phyloP scores from a whole-genome alignment of 1,140 invertebrate genomes.

The Geopemphigus sp. region DNA sequence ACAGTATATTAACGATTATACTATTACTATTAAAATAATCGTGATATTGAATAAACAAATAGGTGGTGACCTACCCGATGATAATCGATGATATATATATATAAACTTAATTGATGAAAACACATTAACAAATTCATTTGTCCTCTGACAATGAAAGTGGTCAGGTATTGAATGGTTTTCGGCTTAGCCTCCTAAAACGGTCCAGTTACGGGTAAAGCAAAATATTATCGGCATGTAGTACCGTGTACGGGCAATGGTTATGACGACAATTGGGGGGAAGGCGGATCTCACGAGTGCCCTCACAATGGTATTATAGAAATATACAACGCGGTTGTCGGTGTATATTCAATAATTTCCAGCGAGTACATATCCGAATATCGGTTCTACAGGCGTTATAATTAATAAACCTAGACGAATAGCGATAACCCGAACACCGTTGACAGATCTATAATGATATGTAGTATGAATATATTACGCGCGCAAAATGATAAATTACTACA shows the following conservation, averaged over 20 bases:
- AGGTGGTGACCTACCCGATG: too few relatives aligned
- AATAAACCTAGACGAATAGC: neutral
- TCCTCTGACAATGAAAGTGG: neutral
- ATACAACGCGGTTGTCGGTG: too few relatives aligned
- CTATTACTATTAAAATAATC: neutral
- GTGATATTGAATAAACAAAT: too few relatives aligned
- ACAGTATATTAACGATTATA: neutral
- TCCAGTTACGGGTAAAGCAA: constrained; percentile 15
- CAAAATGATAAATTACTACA: neutral
- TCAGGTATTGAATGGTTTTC: constrained; percentile 3
- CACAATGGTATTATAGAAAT: neutral
- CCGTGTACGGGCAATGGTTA: neutral
- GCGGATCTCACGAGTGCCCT: neutral
- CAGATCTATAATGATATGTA: neutral
- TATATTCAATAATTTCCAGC: neutral
- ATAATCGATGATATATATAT: too few relatives aligned
- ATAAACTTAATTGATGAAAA: constrained; percentile 8
- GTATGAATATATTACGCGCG: neutral
- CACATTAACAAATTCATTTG: neutral
- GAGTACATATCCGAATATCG: neutral
- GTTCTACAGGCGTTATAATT: neutral
- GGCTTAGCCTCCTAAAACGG: constrained; percentile 3
- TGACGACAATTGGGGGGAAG: neutral
- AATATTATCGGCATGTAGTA: neutral
- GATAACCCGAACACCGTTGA: neutral